Evolutionary conservation across 2,888 invertebrate species (phyloP), one percentile per base, ranked within the genome.

Genomic region (Eupithecia inturbata): DNA sequence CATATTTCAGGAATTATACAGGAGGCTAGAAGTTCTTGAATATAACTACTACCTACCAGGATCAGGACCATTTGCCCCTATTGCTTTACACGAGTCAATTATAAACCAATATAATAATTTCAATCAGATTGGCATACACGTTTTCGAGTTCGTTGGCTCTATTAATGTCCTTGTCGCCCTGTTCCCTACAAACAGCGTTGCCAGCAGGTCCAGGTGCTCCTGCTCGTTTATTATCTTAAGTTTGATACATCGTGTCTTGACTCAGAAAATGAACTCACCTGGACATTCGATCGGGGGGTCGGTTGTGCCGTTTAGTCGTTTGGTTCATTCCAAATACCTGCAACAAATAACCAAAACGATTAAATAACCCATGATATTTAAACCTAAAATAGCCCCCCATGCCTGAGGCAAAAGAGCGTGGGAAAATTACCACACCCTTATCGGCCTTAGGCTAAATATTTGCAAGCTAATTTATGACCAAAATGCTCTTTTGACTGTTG

Each of bases 241-340:
- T 53, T 22, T n/a, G 49, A 31, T 12, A 53, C 49, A 49, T n/a
- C n/a, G n/a, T 9, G 0, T 10, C n/a, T 53, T 22, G 9, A 53
- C n/a, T 53, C 9, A 22, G 49, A 53, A 22, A 53, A 22, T 57
- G 1, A 53, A 62, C 76, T 73, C 84, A 93, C 94, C 92, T 91
- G 86, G 88, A 88, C 93, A 92, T 91, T 84, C 88, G 92, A 88
- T 92, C 90, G 76, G 93, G 91, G 82, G 91, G 91, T 85, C 86
- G 88, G 85, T 89, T 87, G 78, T 86, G 87, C 79, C 86, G 88
- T 79, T 85, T 88, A 81, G 82, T 88, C 83, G 82, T 83, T 85
- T 90, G 87, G 89, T 84, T 89, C 93, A 94, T 94, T 92, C 91
- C 94, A 91, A 85, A 89, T 87, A 89, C 84, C 94, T 94, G 93